Base-by-base conservation (phyloP, 2,113 vertebrate genomes). In the Hyla sarda region DNA sequence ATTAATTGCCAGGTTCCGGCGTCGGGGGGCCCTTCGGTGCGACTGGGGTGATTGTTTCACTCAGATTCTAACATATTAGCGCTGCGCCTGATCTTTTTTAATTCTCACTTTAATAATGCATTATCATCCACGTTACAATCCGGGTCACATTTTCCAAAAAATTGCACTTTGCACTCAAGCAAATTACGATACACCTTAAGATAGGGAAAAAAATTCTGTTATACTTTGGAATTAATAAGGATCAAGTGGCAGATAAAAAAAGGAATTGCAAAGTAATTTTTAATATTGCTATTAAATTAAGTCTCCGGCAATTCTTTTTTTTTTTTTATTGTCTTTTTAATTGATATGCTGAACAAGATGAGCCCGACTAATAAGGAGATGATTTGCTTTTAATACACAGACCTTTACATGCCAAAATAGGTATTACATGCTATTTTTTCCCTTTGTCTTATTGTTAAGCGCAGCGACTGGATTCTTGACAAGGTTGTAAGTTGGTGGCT, bases 401-500 rank as follows among this genome's bases (percentile, higher is more conserved):
- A 95, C 94, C 95, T 97, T 94, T 94, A 95, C 95, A 96, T 89
- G 93, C 91, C 92, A 94, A 94, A 94, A 92, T 92, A 88, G 91
- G 93, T 94, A 93, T 95, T 95, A 95, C 95, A 96, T 93, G 92
- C 62, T 92, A 92, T 92, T 93, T 94, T 83, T 78, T 81, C 62
- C 60, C 77, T 79, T 86, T 86, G 75, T 86, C 76, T 86, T 92
- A 94, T 95, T 96, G 95, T 96, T 94, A 92, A 89, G 93, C 89
- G 90, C 92, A 92, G 95, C 93, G 90, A 90, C 93, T 90, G 94
- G 94, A 94, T 95, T 94, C 93, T 93, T 94, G 76, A 92, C 93
- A 95, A 94, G 94, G 93, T 94, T 95, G 95, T 93, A 93, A 94
- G 94, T 95, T 95, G 95, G 95, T 95, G 95, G 94, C 94, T 95